Conservation (phyloP, 2,888 invertebrate genomes). For the Dinocampus coccinellae region DNA sequence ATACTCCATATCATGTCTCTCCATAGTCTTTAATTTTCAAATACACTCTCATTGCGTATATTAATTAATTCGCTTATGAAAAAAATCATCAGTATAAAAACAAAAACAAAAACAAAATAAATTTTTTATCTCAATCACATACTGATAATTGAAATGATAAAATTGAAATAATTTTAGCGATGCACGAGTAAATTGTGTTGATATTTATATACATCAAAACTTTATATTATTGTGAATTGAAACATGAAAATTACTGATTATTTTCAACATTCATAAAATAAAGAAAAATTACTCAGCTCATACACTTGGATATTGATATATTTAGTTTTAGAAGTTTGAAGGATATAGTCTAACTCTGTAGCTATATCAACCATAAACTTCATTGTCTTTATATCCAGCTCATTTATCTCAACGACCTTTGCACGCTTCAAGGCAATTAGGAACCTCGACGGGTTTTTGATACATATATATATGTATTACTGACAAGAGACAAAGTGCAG, state of each 20-base stretch:
- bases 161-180: no score
- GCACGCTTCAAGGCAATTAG: slow-evolving; percentile 39
- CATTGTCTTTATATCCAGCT: slow-evolving; percentile 6
- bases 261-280: no score
- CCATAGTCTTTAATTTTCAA: no score
- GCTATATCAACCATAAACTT: slow-evolving; percentile 11
- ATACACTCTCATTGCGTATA: no score
- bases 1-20: background rate
- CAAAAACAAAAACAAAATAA: no score
- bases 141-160: no score
- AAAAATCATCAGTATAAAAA: no score
- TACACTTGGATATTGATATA: background rate
- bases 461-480: background rate
- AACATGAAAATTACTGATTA: background rate
- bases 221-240: background rate
- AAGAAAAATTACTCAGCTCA: background rate
- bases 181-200: no score
- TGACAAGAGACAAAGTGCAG: background rate
- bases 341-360: slow-evolving; percentile 23
- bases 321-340: background rate
- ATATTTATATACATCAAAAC: no score
- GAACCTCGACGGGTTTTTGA: slow-evolving; percentile 24
- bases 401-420: slow-evolving; percentile 43
- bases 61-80: no score
- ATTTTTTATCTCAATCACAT: no score